These are phyloP conservation scores for Calephelis perditalis DNA, from an alignment of 2,888 invertebrate species.

Conservation along the genomic window DNA sequence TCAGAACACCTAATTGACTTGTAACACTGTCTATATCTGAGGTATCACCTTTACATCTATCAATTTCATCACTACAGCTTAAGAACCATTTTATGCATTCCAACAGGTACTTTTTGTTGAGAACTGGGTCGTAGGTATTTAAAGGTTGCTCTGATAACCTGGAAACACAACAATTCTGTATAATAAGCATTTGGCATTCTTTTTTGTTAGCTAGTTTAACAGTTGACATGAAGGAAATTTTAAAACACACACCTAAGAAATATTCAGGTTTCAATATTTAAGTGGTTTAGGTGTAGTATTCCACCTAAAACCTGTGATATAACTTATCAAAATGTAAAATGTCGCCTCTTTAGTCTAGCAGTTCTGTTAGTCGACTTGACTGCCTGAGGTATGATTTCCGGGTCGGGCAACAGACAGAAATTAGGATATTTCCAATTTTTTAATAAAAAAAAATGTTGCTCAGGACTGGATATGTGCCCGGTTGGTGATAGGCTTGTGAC, in stretches of 20 bases:
- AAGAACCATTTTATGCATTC: slow-evolving; percentile 85
- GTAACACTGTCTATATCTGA: slow-evolving; percentile 18
- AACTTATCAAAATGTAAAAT: too few species aligned
- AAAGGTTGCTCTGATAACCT: slow-evolving; percentile 79
- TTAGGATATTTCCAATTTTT: too few species aligned
- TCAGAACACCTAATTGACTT: slow-evolving; percentile 20
- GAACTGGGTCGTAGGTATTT: slow-evolving; percentile 80
- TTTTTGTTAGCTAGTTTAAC: neutral
- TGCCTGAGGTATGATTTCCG: too few species aligned
- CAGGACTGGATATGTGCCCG: too few species aligned
- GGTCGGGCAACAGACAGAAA: too few species aligned
- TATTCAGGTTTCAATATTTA: neutral
- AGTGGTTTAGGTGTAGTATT: too few species aligned
- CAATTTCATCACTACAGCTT: slow-evolving; percentile 71
- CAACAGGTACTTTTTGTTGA: slow-evolving; percentile 83
- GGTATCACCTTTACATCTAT: slow-evolving; percentile 24
- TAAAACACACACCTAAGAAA: neutral
- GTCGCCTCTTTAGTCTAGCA: too few species aligned
- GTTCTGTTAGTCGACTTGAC: too few species aligned
- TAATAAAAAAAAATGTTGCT: too few species aligned
- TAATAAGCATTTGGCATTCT: neutral
- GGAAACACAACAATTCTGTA: slow-evolving; percentile 33
- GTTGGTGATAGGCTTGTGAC: too few species aligned
- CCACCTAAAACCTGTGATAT: too few species aligned
- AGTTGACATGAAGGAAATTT: too few species aligned